phyloP scores from a whole-genome alignment of 64 coral and sea anemone species.

The Dendrophyllia cribrosa region DNA sequence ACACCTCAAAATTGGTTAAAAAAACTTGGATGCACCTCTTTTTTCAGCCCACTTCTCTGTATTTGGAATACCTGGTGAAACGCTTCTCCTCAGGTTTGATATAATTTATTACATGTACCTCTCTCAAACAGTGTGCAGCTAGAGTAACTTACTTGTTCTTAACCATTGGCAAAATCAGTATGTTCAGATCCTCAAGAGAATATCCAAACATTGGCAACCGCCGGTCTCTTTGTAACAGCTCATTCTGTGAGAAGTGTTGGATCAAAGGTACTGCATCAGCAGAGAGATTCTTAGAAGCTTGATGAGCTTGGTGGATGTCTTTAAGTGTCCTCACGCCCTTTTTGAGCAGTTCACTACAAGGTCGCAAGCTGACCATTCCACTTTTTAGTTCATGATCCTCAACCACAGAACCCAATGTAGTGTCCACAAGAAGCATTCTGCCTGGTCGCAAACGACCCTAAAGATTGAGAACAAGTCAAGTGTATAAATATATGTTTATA shows the following conservation, averaged over 20 bases:
- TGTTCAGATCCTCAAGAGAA: conserved; percentile 90
- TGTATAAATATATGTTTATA: no score
- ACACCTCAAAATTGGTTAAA: no score
- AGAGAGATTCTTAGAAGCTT: conserved; percentile 59
- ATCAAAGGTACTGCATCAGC: conserved; percentile 57
- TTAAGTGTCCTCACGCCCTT: conserved; percentile 68
- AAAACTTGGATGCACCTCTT: no score
- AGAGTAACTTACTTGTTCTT: conserved; percentile 70
- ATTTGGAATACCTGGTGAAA: no score
- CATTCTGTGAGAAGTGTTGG: conserved; percentile 47
- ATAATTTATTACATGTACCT: no score
- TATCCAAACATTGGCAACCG: conserved; percentile 93
- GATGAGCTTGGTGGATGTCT: conserved; percentile 74
- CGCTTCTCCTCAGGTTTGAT: no score
- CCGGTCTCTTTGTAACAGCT: conserved; percentile 74
- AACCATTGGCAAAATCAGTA: conserved; percentile 94
- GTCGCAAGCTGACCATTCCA: conserved; percentile 69
- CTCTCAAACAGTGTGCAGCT: no score
- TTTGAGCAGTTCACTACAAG: conserved; percentile 74
- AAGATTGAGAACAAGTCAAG: not conserved
- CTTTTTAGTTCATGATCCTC: conserved; percentile 90
- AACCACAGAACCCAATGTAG: conserved; percentile 70
- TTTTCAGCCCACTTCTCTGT: no score
- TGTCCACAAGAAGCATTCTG: conserved; percentile 93
- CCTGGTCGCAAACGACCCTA: conserved; percentile 94